phyloP scores from a whole-genome alignment of 2,888 invertebrate species.

The Orchesella flavescens region DNA sequence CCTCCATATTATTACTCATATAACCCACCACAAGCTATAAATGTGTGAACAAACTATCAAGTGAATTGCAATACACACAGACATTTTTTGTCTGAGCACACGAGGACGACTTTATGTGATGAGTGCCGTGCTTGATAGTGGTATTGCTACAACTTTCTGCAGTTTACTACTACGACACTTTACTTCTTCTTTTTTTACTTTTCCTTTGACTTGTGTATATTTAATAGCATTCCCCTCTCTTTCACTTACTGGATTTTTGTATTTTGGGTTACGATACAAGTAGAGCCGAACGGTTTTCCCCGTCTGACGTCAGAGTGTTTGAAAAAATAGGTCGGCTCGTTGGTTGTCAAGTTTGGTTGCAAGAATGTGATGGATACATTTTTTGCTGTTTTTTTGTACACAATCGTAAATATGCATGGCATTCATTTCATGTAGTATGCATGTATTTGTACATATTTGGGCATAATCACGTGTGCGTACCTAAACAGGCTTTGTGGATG shows the following conservation, averaged over 20 bases:
- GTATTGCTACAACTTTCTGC: too few relatives aligned
- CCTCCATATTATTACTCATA: too few relatives aligned
- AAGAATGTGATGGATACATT: conserved; percentile 28
- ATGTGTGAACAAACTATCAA: too few relatives aligned
- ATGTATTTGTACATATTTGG: neutral
- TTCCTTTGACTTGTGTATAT: conserved; percentile 6
- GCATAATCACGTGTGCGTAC: neutral
- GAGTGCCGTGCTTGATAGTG: neutral
- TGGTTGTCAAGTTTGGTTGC: conserved; percentile 23
- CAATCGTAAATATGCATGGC: neutral
- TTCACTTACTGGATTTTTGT: neutral
- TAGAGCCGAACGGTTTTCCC: conserved; percentile 24
- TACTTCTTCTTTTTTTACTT: neutral
- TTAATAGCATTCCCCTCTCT: conserved; percentile 7
- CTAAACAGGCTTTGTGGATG: too few relatives aligned
- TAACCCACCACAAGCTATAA: too few relatives aligned
- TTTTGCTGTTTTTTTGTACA: neutral
- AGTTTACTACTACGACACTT: neutral
- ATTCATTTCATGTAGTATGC: neutral
- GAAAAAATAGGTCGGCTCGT: conserved; percentile 32
- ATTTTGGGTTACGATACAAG: neutral
- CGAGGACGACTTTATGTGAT: neutral
- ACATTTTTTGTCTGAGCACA: neutral
- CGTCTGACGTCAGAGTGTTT: conserved; percentile 30
- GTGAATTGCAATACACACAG: too few relatives aligned